Base-by-base conservation (phyloP, 2,113 vertebrate genomes). In the Nothobranchius kuhntae region DNA sequence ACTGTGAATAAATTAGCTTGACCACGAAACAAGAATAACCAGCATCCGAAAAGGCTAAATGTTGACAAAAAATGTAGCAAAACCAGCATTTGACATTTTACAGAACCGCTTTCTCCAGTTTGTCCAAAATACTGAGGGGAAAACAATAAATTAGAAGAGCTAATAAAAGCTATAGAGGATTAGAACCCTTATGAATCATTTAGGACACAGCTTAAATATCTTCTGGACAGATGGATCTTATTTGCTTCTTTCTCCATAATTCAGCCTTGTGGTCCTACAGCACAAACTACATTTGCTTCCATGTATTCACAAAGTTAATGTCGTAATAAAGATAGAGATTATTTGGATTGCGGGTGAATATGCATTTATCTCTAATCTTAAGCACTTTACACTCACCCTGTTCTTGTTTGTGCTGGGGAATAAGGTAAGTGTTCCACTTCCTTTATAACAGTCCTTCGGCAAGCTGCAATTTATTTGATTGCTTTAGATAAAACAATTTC, bases 171-270 rank as follows among this genome's bases (percentile, higher is more conserved):
- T 69, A 88, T 86, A 69, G 83, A 77, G 75, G 74, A 89, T 88
- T 80, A 84, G 73, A 9, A 60, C 52, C 45, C 36, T 65, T 67
- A 86, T 91, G 80, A 92, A 90, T 92, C 80, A 92, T 89, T 90
- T 53, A 90, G 80, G 65, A 76, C 6, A 40, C 6, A 40, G 38
- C 56, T 84, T 68, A 87, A 89, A 82, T 71, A 84, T 73, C 70
- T 89, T 81, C 68, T 67, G 71, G 75, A 70, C 45, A 62, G 78
- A 58, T 46, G 64, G 75, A 21, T 67, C 67, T 69, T 57, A 66
- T 14, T 70, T 44, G 56, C 59, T 58, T 61, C 24, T 47, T 24
- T 80, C 53, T 11, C 38, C 6, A 68, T 58, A 58, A 60, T 59
- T 64, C 59, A 53, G 67, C 61, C 61, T 68, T 73, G 66, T 56